Evolutionary conservation across 1,140 invertebrate genomes (phyloP), one percentile per base, ranked within the genome.

Genomic region (Planococcus citri): DNA sequence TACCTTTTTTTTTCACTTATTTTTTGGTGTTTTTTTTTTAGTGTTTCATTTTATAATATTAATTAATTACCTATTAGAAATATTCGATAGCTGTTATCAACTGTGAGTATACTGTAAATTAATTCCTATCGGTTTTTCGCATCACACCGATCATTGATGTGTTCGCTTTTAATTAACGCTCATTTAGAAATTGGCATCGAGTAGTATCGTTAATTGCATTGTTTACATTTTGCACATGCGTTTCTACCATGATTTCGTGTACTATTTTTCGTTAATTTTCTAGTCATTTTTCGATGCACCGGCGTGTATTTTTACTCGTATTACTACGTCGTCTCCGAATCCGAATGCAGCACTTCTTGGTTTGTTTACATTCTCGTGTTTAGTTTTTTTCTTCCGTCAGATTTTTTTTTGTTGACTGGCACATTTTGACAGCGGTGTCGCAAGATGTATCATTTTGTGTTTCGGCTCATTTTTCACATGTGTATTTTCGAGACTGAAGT

Each of bases 191-290:
- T 51, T 51, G 41, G 41, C 41, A 51, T 51, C 12, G 14, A 37
- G 33, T 20, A 20, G 6, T 51, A 51, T 51, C n/a, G n/a, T 51
- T 51, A 51, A 51, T 51, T 51, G 41, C 41, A 51, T 51, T 51
- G 41, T 51, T 51, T 51, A 51, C 41, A 51, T 51, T 51, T 51
- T n/a, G 41, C 41, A 51, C 41, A 51, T 51, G 41, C n/a, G 41
- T 51, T 51, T 51, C 6, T 51, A 51, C 3, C n/a, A n/a, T n/a
- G n/a, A n/a, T n/a, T n/a, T n/a, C n/a, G n/a, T 33, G 41, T 20
- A 17, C 41, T 33, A 4, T 51, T 51, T n/a, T 14, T 6, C 41
- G 41, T 17, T 3, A 51, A 51, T 51, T 51, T n/a, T 51, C 4
- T 9, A 2, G 29, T 51, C 6, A 33, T 33, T 33, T 33, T 33